Conservation (phyloP, 1,140 invertebrate genomes). For the Dendroctonus valens region DNA sequence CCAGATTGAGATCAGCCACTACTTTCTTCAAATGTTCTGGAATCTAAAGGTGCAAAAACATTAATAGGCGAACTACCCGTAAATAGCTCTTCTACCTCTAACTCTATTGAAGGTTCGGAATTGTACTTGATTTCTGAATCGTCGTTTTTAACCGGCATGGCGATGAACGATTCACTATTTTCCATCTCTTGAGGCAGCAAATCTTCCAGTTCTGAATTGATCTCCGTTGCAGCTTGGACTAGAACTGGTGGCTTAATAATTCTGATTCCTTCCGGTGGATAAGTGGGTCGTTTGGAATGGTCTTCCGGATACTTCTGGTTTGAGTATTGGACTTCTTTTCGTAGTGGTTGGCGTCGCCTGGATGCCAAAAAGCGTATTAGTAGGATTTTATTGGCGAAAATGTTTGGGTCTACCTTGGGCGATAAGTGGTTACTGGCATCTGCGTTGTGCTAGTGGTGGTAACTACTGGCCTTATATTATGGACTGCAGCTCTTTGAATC, state of each 20-base stretch:
- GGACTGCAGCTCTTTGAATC: constrained; percentile 40
- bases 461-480: constrained; percentile 30
- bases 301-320: constrained; percentile 41
- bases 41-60: constrained; percentile 5
- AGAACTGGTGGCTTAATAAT: constrained; percentile 9
- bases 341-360: constrained; percentile 7
- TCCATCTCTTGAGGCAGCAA: constrained; percentile 22
- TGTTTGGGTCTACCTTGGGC: constrained; percentile 15
- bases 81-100: constrained; percentile 10
- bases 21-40: constrained; percentile 30
- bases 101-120: constrained; percentile 24
- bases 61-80: too few relatives aligned
- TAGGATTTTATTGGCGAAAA: not conserved
- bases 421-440: constrained; percentile 27
- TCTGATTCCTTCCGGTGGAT: constrained; percentile 28
- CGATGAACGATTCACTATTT: constrained; percentile 12
- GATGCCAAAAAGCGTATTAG: not conserved
- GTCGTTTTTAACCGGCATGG: not conserved
- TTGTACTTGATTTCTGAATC: not conserved
- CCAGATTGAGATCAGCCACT: constrained; percentile 20
- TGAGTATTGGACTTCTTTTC: constrained; percentile 31
- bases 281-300: constrained; percentile 16
- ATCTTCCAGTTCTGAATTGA: constrained; percentile 32
- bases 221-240: constrained; percentile 7
- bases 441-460: constrained; percentile 8